Evolutionary conservation across 2,113 vertebrate genomes (phyloP), one percentile per base, ranked within the genome.

Genomic region (Dromas ardeola): DNA sequence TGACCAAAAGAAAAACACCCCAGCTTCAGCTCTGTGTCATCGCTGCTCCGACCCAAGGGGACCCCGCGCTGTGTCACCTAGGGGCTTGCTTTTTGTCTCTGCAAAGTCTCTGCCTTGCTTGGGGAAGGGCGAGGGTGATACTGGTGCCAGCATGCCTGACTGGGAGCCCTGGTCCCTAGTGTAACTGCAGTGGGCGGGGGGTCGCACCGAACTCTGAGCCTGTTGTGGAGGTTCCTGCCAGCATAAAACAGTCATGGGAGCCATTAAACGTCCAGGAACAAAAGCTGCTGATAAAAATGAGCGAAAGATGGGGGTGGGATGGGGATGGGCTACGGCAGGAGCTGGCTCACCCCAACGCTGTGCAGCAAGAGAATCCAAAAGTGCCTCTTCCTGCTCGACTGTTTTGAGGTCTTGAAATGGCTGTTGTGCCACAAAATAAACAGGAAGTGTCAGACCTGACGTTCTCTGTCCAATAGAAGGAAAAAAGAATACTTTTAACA

Each of bases 201-300:
- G 56, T 38, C 4, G 13, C 36, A 0, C 26, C 3, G 0, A 15
- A 7, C 6, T 7, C 61, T 15, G n/a, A 67, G n/a, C 29, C 61
- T 38, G 17, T 0, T 5, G 52, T 19, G n/a, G 58, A 27, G 52
- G 23, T 6, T 52, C 29, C 43, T 2, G 0, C 7, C 0, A 2
- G 15, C 6, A 4, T 11, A 5, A 58, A 52, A 52, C 70, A 49
- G 32, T 40, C 21, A 36, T 2, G 2, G 70, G 45, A 70, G 45
- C n/a, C 53, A 2, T 14, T 13, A 45, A 26, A 5, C 3, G 0
- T 0, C 0, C 4, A 13, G 43, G 30, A 45, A 12, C 29, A 16
- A 16, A 43, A 12, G 77, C 27, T 4, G 0, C 22, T 0, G 17
- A 0, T 20, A 5, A 7, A 34, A 49, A 19, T 0, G 0, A 14